A percentile compares a stretch with the other conserved stretches of the same genome.
phyloP scores from a whole-genome alignment of 2,113 vertebrate genomes.

The Genyomyrus donnyi region DNA sequence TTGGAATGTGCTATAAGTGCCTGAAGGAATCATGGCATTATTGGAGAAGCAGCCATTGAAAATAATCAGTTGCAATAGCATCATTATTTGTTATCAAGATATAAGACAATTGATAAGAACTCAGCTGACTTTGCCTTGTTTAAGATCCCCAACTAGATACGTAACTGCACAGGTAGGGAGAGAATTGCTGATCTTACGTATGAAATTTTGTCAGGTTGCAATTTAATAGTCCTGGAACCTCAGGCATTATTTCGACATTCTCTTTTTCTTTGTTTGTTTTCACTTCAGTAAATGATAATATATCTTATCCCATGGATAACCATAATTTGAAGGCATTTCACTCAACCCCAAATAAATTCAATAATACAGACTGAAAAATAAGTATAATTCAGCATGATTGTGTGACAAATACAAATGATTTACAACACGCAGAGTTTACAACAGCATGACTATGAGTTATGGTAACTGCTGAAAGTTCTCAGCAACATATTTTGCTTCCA shows the following conservation, averaged over 20 bases:
- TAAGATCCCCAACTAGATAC: not conserved
- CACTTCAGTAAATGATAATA: not conserved
- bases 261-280: not conserved
- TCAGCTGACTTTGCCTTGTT: not conserved
- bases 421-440: not conserved
- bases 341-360: not conserved
- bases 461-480: not conserved
- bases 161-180: not conserved
- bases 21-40: not conserved
- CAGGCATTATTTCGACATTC: not conserved
- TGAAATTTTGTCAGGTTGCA: not conserved
- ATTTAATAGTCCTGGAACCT: not conserved
- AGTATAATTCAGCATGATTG: not conserved
- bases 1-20: not conserved
- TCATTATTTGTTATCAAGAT: not conserved
- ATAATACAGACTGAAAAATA: not conserved
- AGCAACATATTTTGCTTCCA: not conserved
- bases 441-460: not conserved
- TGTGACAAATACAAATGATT: not conserved
- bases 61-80: not conserved
- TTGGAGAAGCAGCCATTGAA: not conserved
- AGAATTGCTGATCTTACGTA: not conserved
- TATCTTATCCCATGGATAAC: not conserved
- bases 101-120: not conserved
- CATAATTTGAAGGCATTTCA: not conserved